Evolutionary conservation across 1,140 invertebrate genomes (phyloP).

Genomic region (Radopholus similis): DNA sequence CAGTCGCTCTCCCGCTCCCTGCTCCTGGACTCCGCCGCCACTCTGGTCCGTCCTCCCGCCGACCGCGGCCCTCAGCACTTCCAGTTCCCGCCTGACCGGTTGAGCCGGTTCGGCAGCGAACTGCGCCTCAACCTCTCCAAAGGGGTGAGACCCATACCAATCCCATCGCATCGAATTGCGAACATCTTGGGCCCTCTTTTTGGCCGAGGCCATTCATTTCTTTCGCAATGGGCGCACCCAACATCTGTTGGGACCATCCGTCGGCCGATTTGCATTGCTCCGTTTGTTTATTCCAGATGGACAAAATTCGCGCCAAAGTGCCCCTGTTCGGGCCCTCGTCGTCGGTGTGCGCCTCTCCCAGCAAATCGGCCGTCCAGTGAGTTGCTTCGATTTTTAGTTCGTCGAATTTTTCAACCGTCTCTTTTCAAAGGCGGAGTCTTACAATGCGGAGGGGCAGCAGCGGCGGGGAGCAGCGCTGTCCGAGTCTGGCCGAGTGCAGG

Average conservation of each 20-base stretch:
- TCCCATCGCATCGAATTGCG: neutral
- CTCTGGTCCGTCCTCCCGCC: neutral
- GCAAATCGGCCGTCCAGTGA: neutral
- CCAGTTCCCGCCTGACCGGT: neutral
- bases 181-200: neutral
- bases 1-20: neutral
- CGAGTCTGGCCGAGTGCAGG: too few species aligned
- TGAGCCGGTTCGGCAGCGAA: slow-evolving; percentile 14
- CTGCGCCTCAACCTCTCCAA: slow-evolving; percentile 18
- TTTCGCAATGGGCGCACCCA: too few species aligned
- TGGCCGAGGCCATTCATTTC: neutral
- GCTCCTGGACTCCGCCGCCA: neutral
- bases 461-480: neutral
- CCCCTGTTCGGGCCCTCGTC: neutral
- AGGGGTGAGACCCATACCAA: slow-evolving; percentile 5
- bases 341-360: neutral
- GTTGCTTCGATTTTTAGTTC: neutral
- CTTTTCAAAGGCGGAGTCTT: neutral
- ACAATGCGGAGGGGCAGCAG: neutral
- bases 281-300: slow-evolving; percentile 8
- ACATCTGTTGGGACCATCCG: neutral
- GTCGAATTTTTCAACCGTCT: neutral
- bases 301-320: slow-evolving; percentile 18
- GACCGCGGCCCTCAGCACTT: neutral
- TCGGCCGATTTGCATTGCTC: neutral